Base-by-base conservation (phyloP, 30 jellyfish, hydroid and myxozoan species). In the Aurelia coerulea region DNA sequence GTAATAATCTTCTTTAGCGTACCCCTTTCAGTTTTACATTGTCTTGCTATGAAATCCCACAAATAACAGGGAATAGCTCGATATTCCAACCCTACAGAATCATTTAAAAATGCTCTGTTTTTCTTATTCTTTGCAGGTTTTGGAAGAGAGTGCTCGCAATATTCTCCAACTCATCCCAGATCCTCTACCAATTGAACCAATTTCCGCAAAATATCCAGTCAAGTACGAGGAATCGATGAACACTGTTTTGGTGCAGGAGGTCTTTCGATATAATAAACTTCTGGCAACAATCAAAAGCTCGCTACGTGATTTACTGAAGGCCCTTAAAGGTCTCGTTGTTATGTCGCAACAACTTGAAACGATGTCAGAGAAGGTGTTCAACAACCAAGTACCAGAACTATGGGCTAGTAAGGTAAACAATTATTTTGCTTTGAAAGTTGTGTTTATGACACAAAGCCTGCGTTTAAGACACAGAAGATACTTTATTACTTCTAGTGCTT, bases 321-420 rank as follows among this genome's bases (percentile, higher is more conserved):
- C 98, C 13, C 66, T 92, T 65, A 92, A 92, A 69, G 98, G 98
- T 29, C 62, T 92, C 73, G 98, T 92, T 33, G 98, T 92, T 78
- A 92, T 92, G 98, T 92, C 98, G 1, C 97, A 92, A 69, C 97
- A 92, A 78, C 81, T 92, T 34, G 98, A 92, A 54, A 92, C 94
- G 72, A 92, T 92, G 98, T 74, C 98, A 10, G 94, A 87, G 58
- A 92, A 78, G 52, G 65, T 92, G 68, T 92, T 79, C 41, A 87
- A 85, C 76, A 92, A 92, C 63, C 98, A 92, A 78, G 98, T 92
- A 29, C 98, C 98, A 17, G 97, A 84, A 39, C 56, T 87, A 42
- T 92, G 98, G 98, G 97, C 98, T 2, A 93, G 97, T 74, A 92
- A 92, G 95, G 98, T 92, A 71, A 42, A 93, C 5, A 19, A 10